These are phyloP conservation scores for Bubo bubo DNA, from an alignment of 2,113 vertebrate species.

Conservation along the genomic window DNA sequence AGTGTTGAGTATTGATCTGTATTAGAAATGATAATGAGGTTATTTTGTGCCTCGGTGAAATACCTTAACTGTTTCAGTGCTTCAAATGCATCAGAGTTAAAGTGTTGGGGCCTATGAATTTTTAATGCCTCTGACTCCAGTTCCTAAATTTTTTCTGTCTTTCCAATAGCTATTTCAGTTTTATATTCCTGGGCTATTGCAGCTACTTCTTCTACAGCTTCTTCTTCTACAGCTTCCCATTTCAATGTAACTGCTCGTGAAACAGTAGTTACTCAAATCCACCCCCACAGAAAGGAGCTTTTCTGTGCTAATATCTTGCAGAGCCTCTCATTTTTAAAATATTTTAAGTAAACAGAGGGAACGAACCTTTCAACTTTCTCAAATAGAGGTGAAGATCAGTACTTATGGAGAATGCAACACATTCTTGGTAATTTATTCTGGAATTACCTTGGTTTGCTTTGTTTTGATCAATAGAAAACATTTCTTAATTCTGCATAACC, in stretches of 20 bases:
- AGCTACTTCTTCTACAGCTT: neutral
- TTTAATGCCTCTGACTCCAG: slow-evolving; percentile 6
- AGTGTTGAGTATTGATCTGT: slow-evolving; percentile 70
- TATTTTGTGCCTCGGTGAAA: slow-evolving; percentile 59
- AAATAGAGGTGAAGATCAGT: neutral
- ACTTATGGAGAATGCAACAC: neutral
- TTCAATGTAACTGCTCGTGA: neutral
- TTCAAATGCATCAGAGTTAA: slow-evolving; percentile 35
- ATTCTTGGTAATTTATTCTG: neutral
- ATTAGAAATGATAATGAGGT: slow-evolving; percentile 83
- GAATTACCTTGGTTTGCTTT: neutral
- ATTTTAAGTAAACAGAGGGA: neutral
- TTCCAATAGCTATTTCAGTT: slow-evolving; percentile 1
- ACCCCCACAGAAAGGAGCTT: neutral
- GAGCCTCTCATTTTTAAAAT: neutral
- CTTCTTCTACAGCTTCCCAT: neutral
- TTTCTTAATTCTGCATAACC: slow-evolving; percentile 22
- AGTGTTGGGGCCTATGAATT: slow-evolving; percentile 20
- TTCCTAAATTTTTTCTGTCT: slow-evolving; percentile 36
- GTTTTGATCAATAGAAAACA: slow-evolving; percentile 45
- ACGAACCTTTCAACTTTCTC: neutral
- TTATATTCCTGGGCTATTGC: neutral
- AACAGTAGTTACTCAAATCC: neutral
- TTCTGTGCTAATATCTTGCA: neutral
- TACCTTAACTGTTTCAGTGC: slow-evolving; percentile 68